phyloP scores from a whole-genome alignment of 1,140 invertebrate genomes.

The Zaprionus ornatus region DNA sequence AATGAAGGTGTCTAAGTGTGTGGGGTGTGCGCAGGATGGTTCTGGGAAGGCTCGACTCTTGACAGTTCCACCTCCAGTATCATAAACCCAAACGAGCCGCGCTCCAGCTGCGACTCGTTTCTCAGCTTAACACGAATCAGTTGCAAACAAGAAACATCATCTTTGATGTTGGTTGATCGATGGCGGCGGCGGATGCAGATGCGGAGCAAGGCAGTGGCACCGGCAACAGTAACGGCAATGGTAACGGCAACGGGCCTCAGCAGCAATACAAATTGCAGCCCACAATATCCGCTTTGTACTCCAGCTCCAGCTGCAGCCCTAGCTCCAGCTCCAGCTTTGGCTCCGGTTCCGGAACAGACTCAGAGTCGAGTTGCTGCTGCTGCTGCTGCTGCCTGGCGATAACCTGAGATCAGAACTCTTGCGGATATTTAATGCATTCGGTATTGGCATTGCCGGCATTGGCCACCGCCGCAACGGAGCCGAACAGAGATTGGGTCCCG shows the following conservation, averaged over 20 bases:
- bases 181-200: conserved; percentile 61
- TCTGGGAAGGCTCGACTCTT: conserved; percentile 24
- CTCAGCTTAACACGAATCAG: conserved; percentile 84
- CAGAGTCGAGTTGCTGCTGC: conserved; percentile 40
- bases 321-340: conserved; percentile 50
- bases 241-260: conserved; percentile 46
- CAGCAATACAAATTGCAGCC: conserved; percentile 73
- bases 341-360: conserved; percentile 45
- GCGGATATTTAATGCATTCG: conserved; percentile 83
- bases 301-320: conserved; percentile 56
- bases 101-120: conserved; percentile 59
- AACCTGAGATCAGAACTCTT: conserved; percentile 84
- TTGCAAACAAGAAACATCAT: conserved; percentile 82
- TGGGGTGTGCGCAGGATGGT: conserved; percentile 15
- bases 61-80: conserved; percentile 67
- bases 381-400: conserved; percentile 63
- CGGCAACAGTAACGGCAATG: background rate
- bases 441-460: conserved; percentile 69
- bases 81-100: conserved; percentile 81
- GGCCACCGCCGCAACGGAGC: conserved; percentile 57
- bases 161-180: conserved; percentile 77
- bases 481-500: conserved; percentile 67
- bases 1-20: background rate
- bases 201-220: conserved; percentile 33
- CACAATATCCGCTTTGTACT: conserved; percentile 72